phyloP scores from a whole-genome alignment of 2,113 vertebrate species.

The Ptilorrhoa leucosticta region DNA sequence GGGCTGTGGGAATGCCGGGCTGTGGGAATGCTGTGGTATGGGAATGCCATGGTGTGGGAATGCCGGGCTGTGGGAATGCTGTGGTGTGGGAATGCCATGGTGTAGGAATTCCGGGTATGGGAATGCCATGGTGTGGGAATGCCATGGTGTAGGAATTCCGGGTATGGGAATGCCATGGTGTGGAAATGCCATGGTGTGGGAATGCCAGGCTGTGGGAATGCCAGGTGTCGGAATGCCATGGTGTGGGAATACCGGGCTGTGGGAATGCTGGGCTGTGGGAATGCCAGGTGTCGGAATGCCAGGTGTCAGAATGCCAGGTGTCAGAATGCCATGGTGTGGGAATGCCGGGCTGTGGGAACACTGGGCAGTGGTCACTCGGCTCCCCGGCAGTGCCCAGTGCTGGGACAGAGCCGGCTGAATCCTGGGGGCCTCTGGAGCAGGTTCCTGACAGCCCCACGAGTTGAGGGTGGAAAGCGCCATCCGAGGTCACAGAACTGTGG shows the following conservation, averaged over 20 bases:
- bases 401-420: not conserved
- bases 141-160: too few relatives aligned
- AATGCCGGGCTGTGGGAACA: not conserved
- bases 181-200: not conserved
- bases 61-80: too few relatives aligned
- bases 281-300: not conserved
- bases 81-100: too few relatives aligned
- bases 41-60: too few relatives aligned
- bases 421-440: rapidly evolving
- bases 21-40: too few relatives aligned
- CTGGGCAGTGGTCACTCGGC: not conserved
- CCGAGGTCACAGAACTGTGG: not conserved
- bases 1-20: too few relatives aligned
- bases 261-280: not conserved
- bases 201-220: too few relatives aligned
- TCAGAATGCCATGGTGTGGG: rapidly evolving
- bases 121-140: too few relatives aligned
- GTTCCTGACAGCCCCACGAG: not conserved
- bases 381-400: not conserved
- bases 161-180: not conserved
- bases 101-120: too few relatives aligned
- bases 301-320: not conserved
- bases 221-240: not conserved
- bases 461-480: not conserved
- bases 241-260: too few relatives aligned